phyloP scores from a whole-genome alignment of 53 echinoderm and acorn worm genomes.

The Patiria pectinifera region DNA sequence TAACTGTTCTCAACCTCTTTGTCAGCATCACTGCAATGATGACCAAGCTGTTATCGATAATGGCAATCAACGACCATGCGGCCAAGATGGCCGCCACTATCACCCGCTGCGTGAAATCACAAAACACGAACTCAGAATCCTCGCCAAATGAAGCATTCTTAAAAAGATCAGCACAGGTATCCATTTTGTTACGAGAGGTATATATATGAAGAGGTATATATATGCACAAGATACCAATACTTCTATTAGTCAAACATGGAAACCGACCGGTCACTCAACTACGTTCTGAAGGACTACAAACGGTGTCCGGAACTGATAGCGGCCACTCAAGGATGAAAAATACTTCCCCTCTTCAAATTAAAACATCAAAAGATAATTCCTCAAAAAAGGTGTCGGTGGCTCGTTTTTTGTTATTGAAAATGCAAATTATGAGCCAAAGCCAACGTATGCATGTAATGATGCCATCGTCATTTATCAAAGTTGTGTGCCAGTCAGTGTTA shows the following conservation, averaged over 20 bases:
- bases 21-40: conserved; percentile 51
- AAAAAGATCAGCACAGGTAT: not conserved
- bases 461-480: no score
- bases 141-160: not conserved
- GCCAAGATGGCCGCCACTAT: conserved; percentile 16
- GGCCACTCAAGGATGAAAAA: not conserved
- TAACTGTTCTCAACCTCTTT: conserved; percentile 38
- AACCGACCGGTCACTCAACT: not conserved
- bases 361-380: not conserved
- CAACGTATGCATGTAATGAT: no score
- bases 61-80: conserved; percentile 15
- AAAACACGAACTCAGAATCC: conserved; percentile 39
- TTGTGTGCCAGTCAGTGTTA: no score
- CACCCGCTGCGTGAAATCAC: conserved; percentile 41
- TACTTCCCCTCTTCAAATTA: not conserved
- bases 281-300: not conserved
- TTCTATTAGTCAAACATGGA: not conserved
- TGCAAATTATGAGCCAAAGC: not conserved
- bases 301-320: not conserved
- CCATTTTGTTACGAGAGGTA: conserved; percentile 19
- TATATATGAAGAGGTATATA: not conserved
- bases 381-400: no score
- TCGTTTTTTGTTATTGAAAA: not conserved
- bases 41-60: conserved; percentile 49
- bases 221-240: not conserved